Evolutionary conservation across 2,888 invertebrate genomes (phyloP).

Genomic region (Anodontia alba): DNA sequence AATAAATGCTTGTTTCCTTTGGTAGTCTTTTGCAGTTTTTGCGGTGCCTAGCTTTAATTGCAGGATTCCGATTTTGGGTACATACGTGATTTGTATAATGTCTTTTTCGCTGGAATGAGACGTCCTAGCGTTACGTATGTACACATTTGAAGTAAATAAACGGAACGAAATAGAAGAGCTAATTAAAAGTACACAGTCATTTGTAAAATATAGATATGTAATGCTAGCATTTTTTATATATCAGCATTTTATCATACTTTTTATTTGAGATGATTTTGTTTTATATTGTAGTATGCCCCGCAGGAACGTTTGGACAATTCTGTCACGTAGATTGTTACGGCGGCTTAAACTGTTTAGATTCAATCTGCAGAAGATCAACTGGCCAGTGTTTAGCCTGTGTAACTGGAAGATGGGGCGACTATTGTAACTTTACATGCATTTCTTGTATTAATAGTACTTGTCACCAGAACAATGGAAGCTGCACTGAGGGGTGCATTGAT

Average conservation of each 20-base stretch:
- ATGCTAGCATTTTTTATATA: no score
- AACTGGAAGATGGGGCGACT: conserved; percentile 11
- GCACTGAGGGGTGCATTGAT: conserved; percentile 29
- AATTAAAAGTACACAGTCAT: no score
- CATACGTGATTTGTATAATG: no score
- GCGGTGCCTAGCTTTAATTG: no score
- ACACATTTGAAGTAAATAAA: no score
- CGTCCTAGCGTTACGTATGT: no score
- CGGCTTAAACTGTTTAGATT: conserved; percentile 16
- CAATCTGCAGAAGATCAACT: conserved; percentile 35
- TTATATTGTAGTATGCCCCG: conserved; percentile 39
- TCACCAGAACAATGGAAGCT: conserved; percentile 22
- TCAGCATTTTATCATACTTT: not conserved
- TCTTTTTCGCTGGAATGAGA: no score
- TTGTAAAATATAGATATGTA: no score
- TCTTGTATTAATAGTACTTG: conserved; percentile 31
- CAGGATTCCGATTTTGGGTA: no score
- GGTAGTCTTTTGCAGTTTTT: no score
- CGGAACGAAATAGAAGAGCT: no score
- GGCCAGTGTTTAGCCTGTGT: conserved; percentile 41
- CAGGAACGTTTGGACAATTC: conserved; percentile 35
- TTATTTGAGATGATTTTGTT: not conserved
- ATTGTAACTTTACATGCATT: conserved; percentile 27
- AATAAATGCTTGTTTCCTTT: no score
- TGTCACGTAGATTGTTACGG: conserved; percentile 43